phyloP scores from a whole-genome alignment of 2,797 vertebrate species.

The Australoheros facetus region DNA sequence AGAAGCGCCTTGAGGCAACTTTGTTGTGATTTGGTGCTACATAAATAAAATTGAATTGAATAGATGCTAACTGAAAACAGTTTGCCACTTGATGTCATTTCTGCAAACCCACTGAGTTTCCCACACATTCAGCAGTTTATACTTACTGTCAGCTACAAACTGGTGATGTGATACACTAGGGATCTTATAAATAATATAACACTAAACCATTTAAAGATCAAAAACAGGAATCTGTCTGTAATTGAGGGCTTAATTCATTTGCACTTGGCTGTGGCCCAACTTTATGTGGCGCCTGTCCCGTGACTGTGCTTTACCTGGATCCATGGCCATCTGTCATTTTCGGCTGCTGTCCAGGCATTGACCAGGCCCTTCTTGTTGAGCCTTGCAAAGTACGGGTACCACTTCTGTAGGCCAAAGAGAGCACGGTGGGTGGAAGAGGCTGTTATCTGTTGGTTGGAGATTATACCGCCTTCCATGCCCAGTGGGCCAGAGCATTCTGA shows the following conservation, averaged over 20 bases:
- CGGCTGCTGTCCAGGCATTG: conserved; percentile 98
- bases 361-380: conserved; percentile 99
- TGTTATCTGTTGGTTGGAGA: conserved; percentile 98
- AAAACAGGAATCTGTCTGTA: not conserved
- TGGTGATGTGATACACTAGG: not conserved
- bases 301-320: conserved; percentile 92
- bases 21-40: too few relatives aligned
- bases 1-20: not conserved
- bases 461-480: conserved; percentile 97
- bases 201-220: conserved; percentile 1
- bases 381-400: conserved; percentile 97
- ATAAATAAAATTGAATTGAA: too few relatives aligned
- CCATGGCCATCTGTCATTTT: conserved; percentile 99
- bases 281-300: conserved; percentile 18
- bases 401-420: conserved; percentile 97
- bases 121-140: conserved; percentile 8
- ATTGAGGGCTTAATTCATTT: conserved; percentile 28
- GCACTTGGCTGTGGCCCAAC: not conserved
- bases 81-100: conserved; percentile 16
- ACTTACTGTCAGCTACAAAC: not conserved
- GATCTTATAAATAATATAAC: not conserved
- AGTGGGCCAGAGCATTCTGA: conserved; percentile 95
- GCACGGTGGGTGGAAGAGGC: conserved; percentile 97
- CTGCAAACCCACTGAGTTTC: not conserved
- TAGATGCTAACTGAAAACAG: not conserved